Conservation (phyloP, 2,888 invertebrate species). For the Dryadula phaetusa region DNA sequence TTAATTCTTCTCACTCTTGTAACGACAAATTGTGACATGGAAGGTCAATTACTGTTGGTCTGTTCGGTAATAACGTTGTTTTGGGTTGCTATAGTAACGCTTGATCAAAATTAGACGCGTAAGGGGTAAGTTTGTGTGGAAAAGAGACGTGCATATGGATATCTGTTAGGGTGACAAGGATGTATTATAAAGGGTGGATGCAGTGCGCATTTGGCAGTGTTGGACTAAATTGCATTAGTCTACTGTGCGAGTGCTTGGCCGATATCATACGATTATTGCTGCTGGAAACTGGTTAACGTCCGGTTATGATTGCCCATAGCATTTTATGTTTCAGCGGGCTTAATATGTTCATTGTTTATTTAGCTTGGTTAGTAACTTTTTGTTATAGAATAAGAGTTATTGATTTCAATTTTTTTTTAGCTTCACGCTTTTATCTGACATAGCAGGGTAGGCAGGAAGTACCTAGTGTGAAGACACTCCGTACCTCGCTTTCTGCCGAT, state of each 20-base stretch:
- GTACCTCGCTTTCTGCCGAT: too few species aligned
- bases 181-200: slow-evolving; percentile 46
- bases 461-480: too few species aligned
- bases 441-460: too few species aligned
- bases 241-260: slow-evolving; percentile 59
- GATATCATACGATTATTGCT: slow-evolving; percentile 37
- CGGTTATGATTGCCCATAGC: slow-evolving; percentile 18
- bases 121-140: slow-evolving; percentile 64
- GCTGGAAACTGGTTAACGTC: slow-evolving; percentile 35
- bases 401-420: too few species aligned
- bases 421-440: too few species aligned
- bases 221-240: slow-evolving; percentile 76
- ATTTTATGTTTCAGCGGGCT: slow-evolving; percentile 16
- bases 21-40: slow-evolving; percentile 41
- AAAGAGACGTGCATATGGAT: slow-evolving; percentile 56
- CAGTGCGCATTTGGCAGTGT: slow-evolving; percentile 67
- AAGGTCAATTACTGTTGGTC: slow-evolving; percentile 64
- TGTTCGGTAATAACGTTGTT: slow-evolving; percentile 60
- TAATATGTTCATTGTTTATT: not conserved
- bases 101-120: slow-evolving; percentile 65
- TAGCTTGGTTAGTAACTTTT: not conserved
- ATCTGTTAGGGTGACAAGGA: slow-evolving; percentile 63
- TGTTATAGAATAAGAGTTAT: too few species aligned
- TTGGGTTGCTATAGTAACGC: slow-evolving; percentile 74
- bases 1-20: slow-evolving; percentile 45